A percentile compares a stretch with the other conserved stretches of the same genome.
Evolutionary conservation across 2,888 invertebrate species (phyloP).

Genomic region (Dorcus parallelipipedus): DNA sequence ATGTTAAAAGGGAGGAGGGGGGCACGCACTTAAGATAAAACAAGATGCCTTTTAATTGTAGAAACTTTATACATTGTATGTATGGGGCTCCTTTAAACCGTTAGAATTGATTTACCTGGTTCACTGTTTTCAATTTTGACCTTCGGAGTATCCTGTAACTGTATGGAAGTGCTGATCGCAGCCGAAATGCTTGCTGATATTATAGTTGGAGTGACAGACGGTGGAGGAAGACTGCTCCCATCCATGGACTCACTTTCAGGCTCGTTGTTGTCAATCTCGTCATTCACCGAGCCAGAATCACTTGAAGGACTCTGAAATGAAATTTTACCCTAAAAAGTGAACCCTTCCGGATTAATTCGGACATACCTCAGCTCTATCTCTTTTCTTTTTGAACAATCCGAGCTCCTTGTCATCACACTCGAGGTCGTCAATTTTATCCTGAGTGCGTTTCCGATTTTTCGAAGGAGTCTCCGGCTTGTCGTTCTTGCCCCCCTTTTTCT

Average conservation of each 20-base stretch:
- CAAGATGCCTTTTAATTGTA: too few species aligned
- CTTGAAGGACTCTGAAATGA: conserved; percentile 71
- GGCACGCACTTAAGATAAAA: too few species aligned
- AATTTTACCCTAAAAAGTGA: background rate
- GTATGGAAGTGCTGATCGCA: background rate
- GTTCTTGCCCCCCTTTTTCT: conserved; percentile 41
- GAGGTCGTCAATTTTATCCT: conserved; percentile 47
- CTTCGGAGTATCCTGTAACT: background rate
- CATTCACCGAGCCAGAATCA: conserved; percentile 74
- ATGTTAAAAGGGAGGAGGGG: too few species aligned
- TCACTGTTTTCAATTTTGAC: conserved; percentile 6
- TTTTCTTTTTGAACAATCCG: conserved; percentile 50
- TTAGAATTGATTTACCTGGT: conserved; percentile 2
- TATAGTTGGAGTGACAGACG: conserved; percentile 10
- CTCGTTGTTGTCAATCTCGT: conserved; percentile 53
- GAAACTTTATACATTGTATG: background rate
- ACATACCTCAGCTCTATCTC: conserved; percentile 45
- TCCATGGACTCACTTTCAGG: conserved; percentile 47
- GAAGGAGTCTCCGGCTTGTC: conserved; percentile 55
- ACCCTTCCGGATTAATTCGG: background rate
- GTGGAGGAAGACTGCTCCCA: conserved; percentile 36
- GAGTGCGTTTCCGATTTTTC: conserved; percentile 54
- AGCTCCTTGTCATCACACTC: conserved; percentile 51
- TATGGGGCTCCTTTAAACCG: background rate
- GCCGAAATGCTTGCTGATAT: background rate